Evolutionary conservation across 2,113 vertebrate species (phyloP).

Genomic region (Dicaeum eximium): DNA sequence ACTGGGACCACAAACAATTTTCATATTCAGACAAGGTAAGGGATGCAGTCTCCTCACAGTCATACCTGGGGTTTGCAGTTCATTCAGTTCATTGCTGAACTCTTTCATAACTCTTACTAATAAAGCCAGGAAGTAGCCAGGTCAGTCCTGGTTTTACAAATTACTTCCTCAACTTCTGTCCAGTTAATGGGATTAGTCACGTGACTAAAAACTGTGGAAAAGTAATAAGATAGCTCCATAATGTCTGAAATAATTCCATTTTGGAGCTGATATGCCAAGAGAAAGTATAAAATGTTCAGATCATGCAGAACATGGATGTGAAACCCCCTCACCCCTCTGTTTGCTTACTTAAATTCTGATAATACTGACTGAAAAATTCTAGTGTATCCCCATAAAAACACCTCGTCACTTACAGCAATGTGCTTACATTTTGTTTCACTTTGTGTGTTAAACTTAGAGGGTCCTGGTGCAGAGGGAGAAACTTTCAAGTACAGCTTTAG

Average conservation of each 20-base stretch:
- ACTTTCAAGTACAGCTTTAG: background rate
- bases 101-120: background rate
- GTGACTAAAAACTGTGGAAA: background rate
- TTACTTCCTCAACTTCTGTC: background rate
- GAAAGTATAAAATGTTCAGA: background rate
- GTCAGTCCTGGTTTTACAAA: background rate
- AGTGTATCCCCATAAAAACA: background rate
- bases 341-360: background rate
- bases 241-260: background rate
- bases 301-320: background rate
- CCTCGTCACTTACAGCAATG: background rate
- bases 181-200: background rate
- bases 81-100: background rate
- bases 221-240: background rate
- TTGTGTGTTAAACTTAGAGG: background rate
- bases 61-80: background rate
- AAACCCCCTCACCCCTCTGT: background rate
- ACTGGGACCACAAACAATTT: slow-evolving; percentile 99
- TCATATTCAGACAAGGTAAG: slow-evolving; percentile 96
- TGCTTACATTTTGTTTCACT: background rate
- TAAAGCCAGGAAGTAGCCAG: background rate
- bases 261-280: background rate
- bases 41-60: background rate
- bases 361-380: background rate
- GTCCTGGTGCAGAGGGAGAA: background rate